Conservation (phyloP, 1,140 invertebrate species). For the Pseudomyrmex pallidus region DNA sequence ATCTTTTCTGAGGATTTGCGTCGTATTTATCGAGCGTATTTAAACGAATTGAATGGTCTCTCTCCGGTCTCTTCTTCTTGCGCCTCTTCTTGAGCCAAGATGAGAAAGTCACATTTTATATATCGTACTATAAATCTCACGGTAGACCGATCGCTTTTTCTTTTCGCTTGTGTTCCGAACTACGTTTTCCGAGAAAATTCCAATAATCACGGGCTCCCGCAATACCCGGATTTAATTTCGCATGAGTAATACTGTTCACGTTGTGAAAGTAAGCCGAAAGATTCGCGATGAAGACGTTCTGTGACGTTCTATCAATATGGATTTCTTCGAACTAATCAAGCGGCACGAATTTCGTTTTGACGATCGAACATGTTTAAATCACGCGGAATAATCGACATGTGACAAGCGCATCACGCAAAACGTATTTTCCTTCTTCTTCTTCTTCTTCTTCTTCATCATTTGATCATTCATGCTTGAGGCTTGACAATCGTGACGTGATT, state of each 20-base stretch:
- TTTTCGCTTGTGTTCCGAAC: background rate
- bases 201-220: background rate
- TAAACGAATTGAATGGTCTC: background rate
- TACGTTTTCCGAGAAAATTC: background rate
- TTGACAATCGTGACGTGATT: too few relatives aligned
- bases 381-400: slow-evolving; percentile 19
- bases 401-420: background rate
- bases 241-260: background rate
- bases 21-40: slow-evolving; percentile 13
- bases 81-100: background rate
- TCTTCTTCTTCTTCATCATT: too few relatives aligned
- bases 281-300: too few relatives aligned
- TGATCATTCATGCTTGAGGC: background rate
- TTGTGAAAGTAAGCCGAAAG: background rate
- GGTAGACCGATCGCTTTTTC: background rate
- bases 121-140: background rate
- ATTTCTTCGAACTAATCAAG: slow-evolving; percentile 2
- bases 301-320: background rate
- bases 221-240: background rate
- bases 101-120: background rate
- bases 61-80: background rate
- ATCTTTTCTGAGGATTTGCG: background rate
- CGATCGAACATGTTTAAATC: slow-evolving; percentile 41
- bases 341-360: background rate
- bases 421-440: background rate